Evolutionary conservation across 1,140 invertebrate species (phyloP).

Genomic region (Penaeus japonicus): DNA sequence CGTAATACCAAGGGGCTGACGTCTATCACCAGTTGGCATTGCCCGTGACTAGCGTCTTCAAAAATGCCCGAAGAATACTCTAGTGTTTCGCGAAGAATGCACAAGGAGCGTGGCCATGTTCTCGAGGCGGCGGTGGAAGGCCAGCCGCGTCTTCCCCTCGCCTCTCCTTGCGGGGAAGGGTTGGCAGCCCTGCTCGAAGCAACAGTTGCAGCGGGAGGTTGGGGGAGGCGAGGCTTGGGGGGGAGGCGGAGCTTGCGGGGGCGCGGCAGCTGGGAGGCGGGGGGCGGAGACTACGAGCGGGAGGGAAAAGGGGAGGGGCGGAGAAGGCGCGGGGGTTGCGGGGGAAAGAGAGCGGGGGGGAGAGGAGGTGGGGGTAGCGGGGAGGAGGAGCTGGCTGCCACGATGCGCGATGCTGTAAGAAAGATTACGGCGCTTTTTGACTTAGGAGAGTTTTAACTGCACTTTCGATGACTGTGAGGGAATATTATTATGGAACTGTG

Average conservation of each 20-base stretch:
- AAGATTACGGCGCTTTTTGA: constrained; percentile 55
- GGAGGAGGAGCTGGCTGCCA: constrained; percentile 19
- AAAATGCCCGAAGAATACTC: no score
- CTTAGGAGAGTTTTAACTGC: constrained; percentile 58
- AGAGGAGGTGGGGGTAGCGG: background rate
- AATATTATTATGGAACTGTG: constrained; percentile 60
- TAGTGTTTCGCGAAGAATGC: no score
- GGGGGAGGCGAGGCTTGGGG: background rate
- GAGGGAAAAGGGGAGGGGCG: constrained; percentile 21
- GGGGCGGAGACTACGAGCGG: constrained; percentile 35
- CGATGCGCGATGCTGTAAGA: constrained; percentile 45
- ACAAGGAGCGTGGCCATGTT: no score
- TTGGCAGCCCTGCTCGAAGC: constrained; percentile 47
- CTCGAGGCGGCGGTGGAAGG: no score
- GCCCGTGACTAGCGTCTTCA: no score
- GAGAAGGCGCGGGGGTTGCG: background rate
- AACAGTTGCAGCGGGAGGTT: constrained; percentile 52
- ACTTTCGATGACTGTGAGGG: constrained; percentile 59
- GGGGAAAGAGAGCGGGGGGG: background rate
- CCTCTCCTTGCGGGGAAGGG: background rate
- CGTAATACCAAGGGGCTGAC: no score
- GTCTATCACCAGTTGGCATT: no score
- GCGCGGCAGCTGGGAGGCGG: background rate
- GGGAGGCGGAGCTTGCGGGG: background rate
- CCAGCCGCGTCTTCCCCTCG: no score